These are phyloP conservation scores for Notarius lentiginosus DNA, from an alignment of 2,113 vertebrate genomes.

Conservation along the genomic window DNA sequence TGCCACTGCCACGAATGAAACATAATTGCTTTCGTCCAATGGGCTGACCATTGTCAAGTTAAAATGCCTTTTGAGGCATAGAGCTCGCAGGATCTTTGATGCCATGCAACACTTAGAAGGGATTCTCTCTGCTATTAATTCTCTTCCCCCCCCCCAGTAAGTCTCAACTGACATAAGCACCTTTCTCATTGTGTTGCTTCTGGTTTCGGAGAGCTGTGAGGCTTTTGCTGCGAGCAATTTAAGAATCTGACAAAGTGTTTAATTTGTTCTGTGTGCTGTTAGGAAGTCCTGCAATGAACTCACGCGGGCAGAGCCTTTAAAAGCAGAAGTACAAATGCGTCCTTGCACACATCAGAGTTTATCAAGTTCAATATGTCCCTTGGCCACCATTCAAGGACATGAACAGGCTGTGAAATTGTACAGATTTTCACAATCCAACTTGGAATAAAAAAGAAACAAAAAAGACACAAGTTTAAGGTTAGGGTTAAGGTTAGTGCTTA, in stretches of 20 bases:
- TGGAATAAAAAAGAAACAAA: background rate
- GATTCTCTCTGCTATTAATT: slow-evolving; percentile 5
- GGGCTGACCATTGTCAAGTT: background rate
- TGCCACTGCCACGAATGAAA: background rate
- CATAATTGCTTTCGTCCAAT: slow-evolving; percentile 8
- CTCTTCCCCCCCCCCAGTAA: background rate
- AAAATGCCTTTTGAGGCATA: background rate
- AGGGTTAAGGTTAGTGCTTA: background rate
- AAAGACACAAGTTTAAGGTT: background rate
- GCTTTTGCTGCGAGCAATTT: background rate
- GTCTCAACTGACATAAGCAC: background rate
- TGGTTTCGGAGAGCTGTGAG: background rate
- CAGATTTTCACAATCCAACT: background rate
- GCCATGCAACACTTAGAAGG: background rate
- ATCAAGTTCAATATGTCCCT: slow-evolving; percentile 37
- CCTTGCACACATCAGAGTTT: slow-evolving; percentile 21
- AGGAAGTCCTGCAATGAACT: slow-evolving; percentile 29
- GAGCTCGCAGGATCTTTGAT: background rate
- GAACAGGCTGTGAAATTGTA: background rate
- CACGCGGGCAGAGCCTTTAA: slow-evolving; percentile 1
- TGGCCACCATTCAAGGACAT: slow-evolving; percentile 12
- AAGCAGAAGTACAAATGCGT: slow-evolving; percentile 16
- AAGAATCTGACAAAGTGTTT: slow-evolving; percentile 21
- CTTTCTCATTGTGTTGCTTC: background rate
- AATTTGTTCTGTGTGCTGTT: slow-evolving; percentile 29